phyloP scores from a whole-genome alignment of 2,888 invertebrate species.

The Poecilus cupreus region DNA sequence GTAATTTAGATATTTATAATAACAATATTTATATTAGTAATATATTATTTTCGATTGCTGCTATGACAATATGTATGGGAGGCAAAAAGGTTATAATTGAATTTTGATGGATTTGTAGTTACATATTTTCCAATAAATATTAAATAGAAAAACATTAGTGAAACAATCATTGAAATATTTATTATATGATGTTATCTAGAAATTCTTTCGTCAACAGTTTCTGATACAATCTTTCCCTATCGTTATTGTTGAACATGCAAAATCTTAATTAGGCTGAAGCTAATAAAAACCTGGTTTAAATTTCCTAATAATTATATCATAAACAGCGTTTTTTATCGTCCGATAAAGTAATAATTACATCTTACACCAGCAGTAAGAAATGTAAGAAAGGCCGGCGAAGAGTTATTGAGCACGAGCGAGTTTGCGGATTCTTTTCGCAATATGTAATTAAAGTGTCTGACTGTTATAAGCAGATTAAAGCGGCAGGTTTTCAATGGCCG shows the following conservation, averaged over 20 bases:
- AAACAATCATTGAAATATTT: too few relatives aligned
- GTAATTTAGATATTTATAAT: too few relatives aligned
- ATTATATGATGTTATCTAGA: too few relatives aligned
- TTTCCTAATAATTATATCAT: slow-evolving; percentile 27
- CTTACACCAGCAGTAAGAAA: neutral
- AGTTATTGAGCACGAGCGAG: neutral
- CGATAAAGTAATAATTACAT: slow-evolving; percentile 21
- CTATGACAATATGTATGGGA: too few relatives aligned
- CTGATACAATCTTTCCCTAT: neutral
- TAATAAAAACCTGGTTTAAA: neutral
- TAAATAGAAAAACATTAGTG: too few relatives aligned
- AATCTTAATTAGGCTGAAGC: neutral
- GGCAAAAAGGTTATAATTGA: too few relatives aligned
- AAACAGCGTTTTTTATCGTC: slow-evolving; percentile 17
- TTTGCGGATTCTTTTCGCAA: neutral
- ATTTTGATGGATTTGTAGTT: too few relatives aligned
- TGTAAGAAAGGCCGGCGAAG: neutral
- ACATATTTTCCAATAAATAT: too few relatives aligned
- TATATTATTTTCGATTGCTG: too few relatives aligned
- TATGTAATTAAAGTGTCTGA: slow-evolving; percentile 44
- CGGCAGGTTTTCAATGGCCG: neutral
- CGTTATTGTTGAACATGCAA: too few relatives aligned
- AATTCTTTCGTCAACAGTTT: neutral
- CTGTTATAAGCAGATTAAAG: slow-evolving; percentile 28
- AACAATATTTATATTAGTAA: too few relatives aligned